A percentile compares a stretch with the other conserved stretches of the same genome.
These are phyloP conservation scores for Sinocyclocheilus anophthalmus DNA, from an alignment of 2,113 vertebrate genomes.

Conservation along the genomic window DNA sequence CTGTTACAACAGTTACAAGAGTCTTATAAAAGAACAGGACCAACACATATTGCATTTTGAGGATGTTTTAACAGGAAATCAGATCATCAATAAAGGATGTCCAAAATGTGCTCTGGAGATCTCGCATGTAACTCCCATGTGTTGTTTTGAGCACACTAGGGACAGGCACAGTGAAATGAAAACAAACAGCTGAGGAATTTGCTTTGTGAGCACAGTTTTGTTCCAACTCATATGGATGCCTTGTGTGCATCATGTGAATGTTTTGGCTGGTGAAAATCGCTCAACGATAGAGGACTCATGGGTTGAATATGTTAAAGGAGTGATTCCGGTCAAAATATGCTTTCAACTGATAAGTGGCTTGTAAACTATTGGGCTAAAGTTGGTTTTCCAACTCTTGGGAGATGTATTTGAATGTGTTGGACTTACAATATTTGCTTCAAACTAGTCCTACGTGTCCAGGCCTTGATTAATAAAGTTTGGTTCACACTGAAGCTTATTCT, in stretches of 20 bases:
- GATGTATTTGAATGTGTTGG: background rate
- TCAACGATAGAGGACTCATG: background rate
- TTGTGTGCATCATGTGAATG: conserved; percentile 36
- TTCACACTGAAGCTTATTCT: no score
- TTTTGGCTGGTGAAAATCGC: background rate
- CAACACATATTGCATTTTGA: background rate
- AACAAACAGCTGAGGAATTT: conserved; percentile 37
- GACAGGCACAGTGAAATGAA: conserved; percentile 2
- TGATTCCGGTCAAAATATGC: background rate
- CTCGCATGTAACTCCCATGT: background rate
- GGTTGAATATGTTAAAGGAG: background rate
- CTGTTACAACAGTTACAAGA: background rate
- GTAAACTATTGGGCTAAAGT: background rate
- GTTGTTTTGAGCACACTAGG: background rate
- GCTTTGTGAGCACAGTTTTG: background rate
- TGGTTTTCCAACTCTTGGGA: background rate
- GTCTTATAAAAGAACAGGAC: background rate
- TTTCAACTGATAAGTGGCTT: background rate
- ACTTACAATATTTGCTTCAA: background rate
- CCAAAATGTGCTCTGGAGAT: background rate
- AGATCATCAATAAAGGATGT: conserved; percentile 13
- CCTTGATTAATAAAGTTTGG: no score
- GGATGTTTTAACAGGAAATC: background rate
- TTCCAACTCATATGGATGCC: conserved; percentile 51
- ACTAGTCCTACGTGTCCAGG: background rate